Base-by-base conservation (phyloP, 2,888 invertebrate species). In the Meiosimyza platycephala region DNA sequence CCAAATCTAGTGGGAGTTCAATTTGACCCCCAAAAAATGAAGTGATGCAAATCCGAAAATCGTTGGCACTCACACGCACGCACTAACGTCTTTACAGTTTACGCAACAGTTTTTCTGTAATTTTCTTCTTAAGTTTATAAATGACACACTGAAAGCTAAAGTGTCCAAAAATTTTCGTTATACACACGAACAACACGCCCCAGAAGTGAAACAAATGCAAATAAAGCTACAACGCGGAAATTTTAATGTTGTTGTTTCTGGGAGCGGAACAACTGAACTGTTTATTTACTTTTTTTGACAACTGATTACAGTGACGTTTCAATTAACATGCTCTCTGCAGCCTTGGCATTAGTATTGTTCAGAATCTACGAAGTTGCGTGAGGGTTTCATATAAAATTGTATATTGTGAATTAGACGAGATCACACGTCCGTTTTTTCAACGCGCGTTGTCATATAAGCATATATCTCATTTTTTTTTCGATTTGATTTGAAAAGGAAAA, bases 91-190 rank as follows among this genome's bases (percentile, higher is more conserved):
- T 18, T 48, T 48, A 16, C n/a, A 55, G 40, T 67, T 28, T 67
- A 48, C 55, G 67, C 67, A 67, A 57, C 67, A 67, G 67, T 57
- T 67, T 52, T 67, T 57, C 48, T 12, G 5, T 11, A 22, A n/a
- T n/a, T 52, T 52, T 52, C 50, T 33, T 33, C 40, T 64, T 59
- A 13, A 28, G 33, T 60, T 28, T 13, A 40, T 64, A 50, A 63
- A 64, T 64, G 40, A 40, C 28, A 13, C 64, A 64, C 64, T 28
- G 51, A 22, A 51, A 33, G 15, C 18, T 7, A 60, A 60, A 28
- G 59, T 40, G 40, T 40, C 28, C 22, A 15, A 60, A 60, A 60
- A 16, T 65, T 57, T 67, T 57, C 18, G 55, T 15, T 67, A 67
- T 67, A 67, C 67, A 67, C 48, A 67, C 67, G 48, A 48, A 13